These are phyloP conservation scores for Thumatha senex DNA, from an alignment of 2,888 invertebrate genomes.

Conservation along the genomic window DNA sequence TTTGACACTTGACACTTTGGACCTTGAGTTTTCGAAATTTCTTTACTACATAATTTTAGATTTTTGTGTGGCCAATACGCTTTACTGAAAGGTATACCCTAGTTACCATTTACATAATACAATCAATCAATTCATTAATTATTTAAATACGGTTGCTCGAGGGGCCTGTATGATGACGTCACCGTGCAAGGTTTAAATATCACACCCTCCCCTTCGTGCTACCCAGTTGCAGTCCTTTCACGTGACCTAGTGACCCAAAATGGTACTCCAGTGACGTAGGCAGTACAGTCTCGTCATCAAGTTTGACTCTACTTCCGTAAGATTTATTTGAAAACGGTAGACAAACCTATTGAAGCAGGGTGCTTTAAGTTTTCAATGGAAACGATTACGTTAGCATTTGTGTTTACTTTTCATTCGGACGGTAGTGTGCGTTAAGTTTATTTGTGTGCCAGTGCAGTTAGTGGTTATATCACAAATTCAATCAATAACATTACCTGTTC, in stretches of 20 bases:
- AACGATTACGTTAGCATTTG: slow-evolving; percentile 54
- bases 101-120: slow-evolving; percentile 52
- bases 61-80: too few relatives aligned
- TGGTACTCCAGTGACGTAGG: slow-evolving; percentile 72
- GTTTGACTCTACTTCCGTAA: slow-evolving; percentile 31
- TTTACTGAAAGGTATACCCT: slow-evolving; percentile 31
- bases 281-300: slow-evolving; percentile 58
- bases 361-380: slow-evolving; percentile 71
- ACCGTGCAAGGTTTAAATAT: slow-evolving; percentile 67
- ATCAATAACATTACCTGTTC: too few relatives aligned
- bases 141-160: slow-evolving; percentile 55
- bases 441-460: too few relatives aligned
- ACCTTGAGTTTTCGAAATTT: too few relatives aligned
- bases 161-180: slow-evolving; percentile 67
- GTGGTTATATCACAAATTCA: too few relatives aligned
- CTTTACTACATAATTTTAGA: too few relatives aligned
- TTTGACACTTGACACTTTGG: too few relatives aligned
- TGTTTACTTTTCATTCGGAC: slow-evolving; percentile 34
- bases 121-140: slow-evolving; percentile 76
- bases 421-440: slow-evolving; percentile 36
- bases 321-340: slow-evolving; percentile 18
- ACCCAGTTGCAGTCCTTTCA: slow-evolving; percentile 69
- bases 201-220: slow-evolving; percentile 50
- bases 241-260: slow-evolving; percentile 80
- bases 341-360: slow-evolving; percentile 49